Evolutionary conservation across 2,888 invertebrate genomes (phyloP), one percentile per base, ranked within the genome.

Genomic region (Parnassius glacialis): DNA sequence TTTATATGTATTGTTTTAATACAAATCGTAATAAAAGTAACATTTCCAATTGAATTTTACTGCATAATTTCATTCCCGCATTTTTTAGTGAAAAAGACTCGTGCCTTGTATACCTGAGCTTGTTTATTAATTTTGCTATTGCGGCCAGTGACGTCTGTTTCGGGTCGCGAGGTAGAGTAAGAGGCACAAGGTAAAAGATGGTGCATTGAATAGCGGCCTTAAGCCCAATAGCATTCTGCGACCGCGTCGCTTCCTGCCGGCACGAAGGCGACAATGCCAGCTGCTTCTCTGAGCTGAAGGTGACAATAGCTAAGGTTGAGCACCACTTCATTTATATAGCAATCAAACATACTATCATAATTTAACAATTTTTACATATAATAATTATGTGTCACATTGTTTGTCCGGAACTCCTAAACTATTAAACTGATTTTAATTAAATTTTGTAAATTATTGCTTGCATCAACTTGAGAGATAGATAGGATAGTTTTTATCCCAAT

Each of bases 141-240:
- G 71, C 73, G 69, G 71, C 70, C 70, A 70, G 70, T 72, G 71
- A 68, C 68, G 65, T 59, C 68, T 72, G 79, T 88, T 89, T 88
- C 80, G 86, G 90, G 88, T 90, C 89, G 88, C 77, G 81, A 80
- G 73, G 78, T 79, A 76, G 76, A 75, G 79, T 87, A 91, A 90
- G 90, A 87, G 82, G 90, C 85, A 91, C 91, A 91, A 90, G 91
- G 91, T 87, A 87, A 91, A 89, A 90, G 90, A 91, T 91, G 91
- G 91, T 90, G 89, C 91, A 91, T 90, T 91, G 90, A 90, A 84
- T 63, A 87, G 85, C 80, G 91, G 84, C 91, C 91, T 90, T 90
- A 91, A 85, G 88, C 90, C 90, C 90, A 90, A 91, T 90, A 90
- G 90, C 89, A 78, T 86, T 85, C 85, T 87, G 84, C 78, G 86